Conservation (phyloP, 2,113 vertebrate genomes). For the Notothenia coriiceps region DNA sequence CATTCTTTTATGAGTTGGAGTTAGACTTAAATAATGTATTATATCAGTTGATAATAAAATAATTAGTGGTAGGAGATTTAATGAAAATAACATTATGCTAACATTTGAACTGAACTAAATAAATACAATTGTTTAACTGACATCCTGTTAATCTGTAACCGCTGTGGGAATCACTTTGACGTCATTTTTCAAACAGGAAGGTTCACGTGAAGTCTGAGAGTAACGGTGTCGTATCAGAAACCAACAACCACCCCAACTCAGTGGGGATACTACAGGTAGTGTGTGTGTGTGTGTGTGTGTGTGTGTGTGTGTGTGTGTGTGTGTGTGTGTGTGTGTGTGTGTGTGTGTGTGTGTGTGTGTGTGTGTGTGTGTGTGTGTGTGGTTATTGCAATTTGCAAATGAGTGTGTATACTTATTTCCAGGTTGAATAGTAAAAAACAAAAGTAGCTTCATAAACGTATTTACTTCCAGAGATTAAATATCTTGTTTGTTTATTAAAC, state of each 20-base stretch:
- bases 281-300: background rate
- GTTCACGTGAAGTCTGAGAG: slow-evolving; percentile 60
- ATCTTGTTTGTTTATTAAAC: background rate
- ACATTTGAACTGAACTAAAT: too few relatives aligned
- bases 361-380: too few relatives aligned
- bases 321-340: background rate
- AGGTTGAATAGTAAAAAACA: background rate
- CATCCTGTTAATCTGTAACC: background rate
- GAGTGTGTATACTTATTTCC: background rate
- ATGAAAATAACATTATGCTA: too few relatives aligned
- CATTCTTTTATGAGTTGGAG: background rate
- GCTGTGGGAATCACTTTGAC: slow-evolving; percentile 18
- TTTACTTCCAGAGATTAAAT: background rate
- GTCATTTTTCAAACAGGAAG: slow-evolving; percentile 47
- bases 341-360: too few relatives aligned
- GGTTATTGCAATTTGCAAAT: too few relatives aligned
- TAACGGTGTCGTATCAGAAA: slow-evolving; percentile 66
- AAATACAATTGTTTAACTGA: background rate
- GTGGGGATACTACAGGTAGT: slow-evolving; percentile 83
- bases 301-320: background rate
- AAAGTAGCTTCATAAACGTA: background rate
- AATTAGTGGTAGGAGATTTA: too few relatives aligned
- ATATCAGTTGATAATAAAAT: background rate
- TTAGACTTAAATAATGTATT: background rate
- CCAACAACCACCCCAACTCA: slow-evolving; percentile 73